Conservation (phyloP, 1,140 invertebrate genomes). For the Zaprionus lachaisei region DNA sequence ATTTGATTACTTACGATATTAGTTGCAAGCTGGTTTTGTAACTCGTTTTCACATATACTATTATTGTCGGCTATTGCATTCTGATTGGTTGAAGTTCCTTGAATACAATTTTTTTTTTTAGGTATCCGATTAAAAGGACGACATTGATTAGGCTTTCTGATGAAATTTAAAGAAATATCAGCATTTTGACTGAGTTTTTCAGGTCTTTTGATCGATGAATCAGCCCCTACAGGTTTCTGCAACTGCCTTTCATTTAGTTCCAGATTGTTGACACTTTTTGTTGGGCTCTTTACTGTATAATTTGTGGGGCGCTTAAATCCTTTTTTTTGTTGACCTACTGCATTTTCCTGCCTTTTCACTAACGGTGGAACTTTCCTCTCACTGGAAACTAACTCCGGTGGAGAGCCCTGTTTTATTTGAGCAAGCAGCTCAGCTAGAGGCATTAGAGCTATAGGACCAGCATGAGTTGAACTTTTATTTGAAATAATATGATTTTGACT, state of each 20-base stretch:
- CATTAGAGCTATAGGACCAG: background rate
- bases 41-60: accelerated
- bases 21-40: no score
- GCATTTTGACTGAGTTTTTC: no score
- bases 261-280: background rate
- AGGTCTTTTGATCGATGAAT: background rate
- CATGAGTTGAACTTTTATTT: no score
- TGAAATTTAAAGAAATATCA: no score
- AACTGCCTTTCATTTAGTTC: background rate
- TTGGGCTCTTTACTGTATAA: background rate
- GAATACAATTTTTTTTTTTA: no score
- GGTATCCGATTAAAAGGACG: background rate
- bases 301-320: background rate
- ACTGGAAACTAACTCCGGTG: background rate
- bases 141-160: background rate
- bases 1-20: no score
- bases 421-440: no score
- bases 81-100: no score
- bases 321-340: background rate
- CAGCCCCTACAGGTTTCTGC: background rate
- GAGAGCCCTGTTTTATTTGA: background rate
- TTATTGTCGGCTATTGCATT: no score
- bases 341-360: background rate
- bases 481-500: no score
- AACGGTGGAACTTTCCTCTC: background rate